Base-by-base conservation (phyloP, 1,140 invertebrate species). In the Vollenhovia emeryi region DNA sequence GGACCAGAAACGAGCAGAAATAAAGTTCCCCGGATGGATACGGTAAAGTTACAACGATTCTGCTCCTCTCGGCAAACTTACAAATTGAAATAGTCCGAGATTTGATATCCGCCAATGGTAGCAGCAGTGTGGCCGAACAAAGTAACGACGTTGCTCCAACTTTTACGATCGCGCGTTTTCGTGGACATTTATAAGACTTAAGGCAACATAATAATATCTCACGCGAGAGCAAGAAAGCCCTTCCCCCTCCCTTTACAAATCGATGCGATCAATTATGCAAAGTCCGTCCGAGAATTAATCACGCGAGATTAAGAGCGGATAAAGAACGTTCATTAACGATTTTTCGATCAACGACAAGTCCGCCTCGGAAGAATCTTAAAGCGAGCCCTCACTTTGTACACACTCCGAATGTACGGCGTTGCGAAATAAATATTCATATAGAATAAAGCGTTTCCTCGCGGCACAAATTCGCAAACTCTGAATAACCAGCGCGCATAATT, bases 11-110 rank as follows among this genome's bases (percentile, higher is more conserved):
- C 76, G 33, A 69, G 48, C 64, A 64, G 48, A 80, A 62, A 71
- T 80, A 71, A 80, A 80, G 64, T 80, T 80, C 36, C 15, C 15
- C 33, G 27, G 21, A 66, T 33, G 45, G 45, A 40, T 71, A 55
- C n/a, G 50, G 50, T 24, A 11, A 59, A 82, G 66, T 73, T 73
- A 30, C 50, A 43, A 27, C 78, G 78, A 82, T 82, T 73, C 73
- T 27, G 52, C 45, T 50, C 33, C 27, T 33, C 66, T 33, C 68
- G 21, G 50, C 50, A 50, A 82, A 82, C 78, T 82, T 73, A 82
- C 66, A 82, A 73, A 82, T 82, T 82, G 78, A 82, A 82, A 82
- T 82, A 59, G 50, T 33, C 78, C 78, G 15, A 33, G 78, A 82
- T 82, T 82, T 82, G 78, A 80, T 71, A 43, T 27, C 33, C 36